Percentiles rank a stretch among this genome's conserved stretches.
phyloP scores from a whole-genome alignment of 2,113 vertebrate species.

The Protobothrops flavoviridis region DNA sequence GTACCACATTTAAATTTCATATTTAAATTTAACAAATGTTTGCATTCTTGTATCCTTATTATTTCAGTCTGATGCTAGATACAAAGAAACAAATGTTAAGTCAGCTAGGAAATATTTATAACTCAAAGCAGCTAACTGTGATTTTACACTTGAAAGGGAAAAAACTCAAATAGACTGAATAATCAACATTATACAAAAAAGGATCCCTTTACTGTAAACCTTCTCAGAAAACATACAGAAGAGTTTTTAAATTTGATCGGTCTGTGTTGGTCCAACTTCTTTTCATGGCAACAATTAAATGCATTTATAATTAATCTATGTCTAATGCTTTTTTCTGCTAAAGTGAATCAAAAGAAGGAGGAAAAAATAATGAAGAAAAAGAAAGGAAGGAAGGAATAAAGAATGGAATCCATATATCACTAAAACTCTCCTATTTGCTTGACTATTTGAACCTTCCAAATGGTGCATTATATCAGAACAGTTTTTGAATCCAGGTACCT shows the following conservation, averaged over 20 bases:
- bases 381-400: not conserved
- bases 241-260: not conserved
- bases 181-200: not conserved
- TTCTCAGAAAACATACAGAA: not conserved
- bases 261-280: not conserved
- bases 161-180: not conserved
- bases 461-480: not conserved
- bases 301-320: not conserved
- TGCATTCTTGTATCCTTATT: not conserved
- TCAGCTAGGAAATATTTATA: not conserved
- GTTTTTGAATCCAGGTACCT: not conserved
- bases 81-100: not conserved
- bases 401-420: not conserved
- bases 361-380: not conserved
- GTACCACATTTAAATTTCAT: not conserved
- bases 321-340: not conserved
- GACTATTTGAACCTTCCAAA: too few species aligned
- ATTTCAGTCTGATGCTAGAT: not conserved
- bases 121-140: not conserved
- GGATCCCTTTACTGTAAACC: not conserved
- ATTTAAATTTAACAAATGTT: conserved; percentile 3
- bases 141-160: not conserved
- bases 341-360: not conserved
- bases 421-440: not conserved
- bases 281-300: not conserved